Percentiles rank a stretch among this genome's conserved stretches.
These are phyloP conservation scores for Megalops cyprinoides DNA, from an alignment of 2,797 vertebrate genomes.

Conservation along the genomic window DNA sequence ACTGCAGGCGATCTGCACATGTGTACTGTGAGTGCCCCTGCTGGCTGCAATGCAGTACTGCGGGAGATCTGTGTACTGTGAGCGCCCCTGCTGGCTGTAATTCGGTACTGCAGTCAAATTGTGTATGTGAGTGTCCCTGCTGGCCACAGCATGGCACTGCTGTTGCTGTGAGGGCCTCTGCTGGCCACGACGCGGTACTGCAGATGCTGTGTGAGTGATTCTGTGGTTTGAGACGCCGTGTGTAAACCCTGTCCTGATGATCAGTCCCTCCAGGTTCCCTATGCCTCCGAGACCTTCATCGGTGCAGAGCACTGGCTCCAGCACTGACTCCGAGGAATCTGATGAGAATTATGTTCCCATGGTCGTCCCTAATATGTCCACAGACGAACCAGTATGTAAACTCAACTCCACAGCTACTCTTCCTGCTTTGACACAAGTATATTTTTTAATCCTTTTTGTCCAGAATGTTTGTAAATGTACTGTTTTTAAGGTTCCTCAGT, in stretches of 20 bases:
- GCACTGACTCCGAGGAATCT: conserved; percentile 96
- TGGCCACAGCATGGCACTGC: not conserved
- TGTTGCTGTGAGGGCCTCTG: conserved; percentile 10
- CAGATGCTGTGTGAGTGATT: conserved; percentile 38
- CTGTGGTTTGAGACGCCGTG: conserved; percentile 33
- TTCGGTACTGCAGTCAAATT: not conserved
- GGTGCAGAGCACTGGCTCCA: conserved; percentile 97
- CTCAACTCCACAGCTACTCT: conserved; percentile 55
- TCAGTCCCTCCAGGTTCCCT: conserved; percentile 94
- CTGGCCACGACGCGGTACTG: conserved; percentile 15
- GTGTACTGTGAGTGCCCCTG: not conserved
- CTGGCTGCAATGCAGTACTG: not conserved
- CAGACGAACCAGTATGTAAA: conserved; percentile 95
- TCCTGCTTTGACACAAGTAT: conserved; percentile 27
- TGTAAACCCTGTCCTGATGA: conserved; percentile 79
- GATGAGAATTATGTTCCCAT: conserved; percentile 98
- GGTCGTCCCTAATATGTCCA: conserved; percentile 87
- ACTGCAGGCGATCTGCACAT: not conserved
- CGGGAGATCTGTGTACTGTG: not conserved
- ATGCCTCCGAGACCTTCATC: conserved; percentile 90
- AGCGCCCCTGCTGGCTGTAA: conserved; percentile 12
- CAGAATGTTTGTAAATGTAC: not conserved
- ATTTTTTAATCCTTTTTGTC: conserved; percentile 24
- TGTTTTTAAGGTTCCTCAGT: conserved; percentile 8
- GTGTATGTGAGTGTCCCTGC: not conserved